Evolutionary conservation across 2,888 invertebrate species (phyloP).

Genomic region (Gisinianus flammeolus): DNA sequence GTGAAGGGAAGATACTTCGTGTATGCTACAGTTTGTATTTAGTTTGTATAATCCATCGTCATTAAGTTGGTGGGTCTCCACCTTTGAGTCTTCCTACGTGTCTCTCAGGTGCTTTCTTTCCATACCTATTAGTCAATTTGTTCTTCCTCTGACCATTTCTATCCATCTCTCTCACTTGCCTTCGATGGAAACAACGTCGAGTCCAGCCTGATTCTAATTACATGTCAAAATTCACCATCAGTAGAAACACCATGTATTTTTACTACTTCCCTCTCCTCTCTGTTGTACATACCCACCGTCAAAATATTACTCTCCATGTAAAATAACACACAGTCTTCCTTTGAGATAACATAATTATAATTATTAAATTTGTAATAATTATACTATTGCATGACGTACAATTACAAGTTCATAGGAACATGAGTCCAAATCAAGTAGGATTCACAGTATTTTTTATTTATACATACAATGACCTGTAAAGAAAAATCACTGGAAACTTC

Average conservation of each 20-base stretch:
- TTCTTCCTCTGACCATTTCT: constrained; percentile 30
- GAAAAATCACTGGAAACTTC: background rate
- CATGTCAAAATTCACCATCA: background rate
- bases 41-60: constrained; percentile 35
- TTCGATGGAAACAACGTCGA: background rate
- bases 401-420: no score
- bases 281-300: background rate
- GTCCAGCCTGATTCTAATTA: constrained; percentile 37
- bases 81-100: constrained; percentile 39
- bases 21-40: constrained; percentile 9
- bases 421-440: no score
- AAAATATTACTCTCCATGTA: background rate
- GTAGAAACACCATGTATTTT: background rate
- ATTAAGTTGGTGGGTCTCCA: constrained; percentile 39
- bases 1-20: background rate
- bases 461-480: background rate
- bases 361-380: background rate
- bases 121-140: constrained; percentile 32
- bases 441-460: background rate
- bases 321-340: background rate
- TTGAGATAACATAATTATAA: background rate
- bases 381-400: background rate
- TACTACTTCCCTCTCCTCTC: background rate
- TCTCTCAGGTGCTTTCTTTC: constrained; percentile 26
- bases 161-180: constrained; percentile 1